These are phyloP conservation scores for Apotomis betuletana DNA, from an alignment of 2,888 invertebrate genomes.

Conservation along the genomic window DNA sequence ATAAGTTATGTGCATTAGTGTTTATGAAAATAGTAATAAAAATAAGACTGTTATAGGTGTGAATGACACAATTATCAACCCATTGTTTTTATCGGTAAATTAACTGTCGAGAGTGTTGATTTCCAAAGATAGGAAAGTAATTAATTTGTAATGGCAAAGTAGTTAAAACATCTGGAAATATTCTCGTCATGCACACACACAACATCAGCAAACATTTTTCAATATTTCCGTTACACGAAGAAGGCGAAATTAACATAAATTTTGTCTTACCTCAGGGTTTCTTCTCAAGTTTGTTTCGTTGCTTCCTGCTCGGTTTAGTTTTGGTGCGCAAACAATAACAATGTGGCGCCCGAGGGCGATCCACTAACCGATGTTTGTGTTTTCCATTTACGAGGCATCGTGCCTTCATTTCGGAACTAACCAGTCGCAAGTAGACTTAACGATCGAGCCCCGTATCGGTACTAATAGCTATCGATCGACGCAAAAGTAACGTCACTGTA, in stretches of 20 bases:
- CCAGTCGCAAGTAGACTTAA: slow-evolving; percentile 13
- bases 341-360: slow-evolving; percentile 64
- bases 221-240: slow-evolving; percentile 9
- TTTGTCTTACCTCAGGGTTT: slow-evolving; percentile 54
- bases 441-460: slow-evolving; percentile 7
- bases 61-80: too few species aligned
- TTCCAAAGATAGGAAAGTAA: too few species aligned
- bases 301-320: slow-evolving; percentile 65
- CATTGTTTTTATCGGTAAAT: too few species aligned
- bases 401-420: slow-evolving; percentile 59
- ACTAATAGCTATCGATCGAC: slow-evolving; percentile 4
- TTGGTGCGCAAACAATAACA: slow-evolving; percentile 79
- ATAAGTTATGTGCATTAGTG: too few species aligned
- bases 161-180: neutral
- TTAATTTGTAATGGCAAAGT: neutral
- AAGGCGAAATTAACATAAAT: slow-evolving; percentile 42
- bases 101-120: too few species aligned
- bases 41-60: too few species aligned
- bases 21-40: too few species aligned
- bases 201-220: neutral
- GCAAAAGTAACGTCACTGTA: neutral
- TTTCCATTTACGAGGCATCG: slow-evolving; percentile 71
- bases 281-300: slow-evolving; percentile 53
- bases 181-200: neutral
- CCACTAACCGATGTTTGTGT: slow-evolving; percentile 71